Evolutionary conservation across 2,888 invertebrate species (phyloP).

Genomic region (Apotomis turbidana): DNA sequence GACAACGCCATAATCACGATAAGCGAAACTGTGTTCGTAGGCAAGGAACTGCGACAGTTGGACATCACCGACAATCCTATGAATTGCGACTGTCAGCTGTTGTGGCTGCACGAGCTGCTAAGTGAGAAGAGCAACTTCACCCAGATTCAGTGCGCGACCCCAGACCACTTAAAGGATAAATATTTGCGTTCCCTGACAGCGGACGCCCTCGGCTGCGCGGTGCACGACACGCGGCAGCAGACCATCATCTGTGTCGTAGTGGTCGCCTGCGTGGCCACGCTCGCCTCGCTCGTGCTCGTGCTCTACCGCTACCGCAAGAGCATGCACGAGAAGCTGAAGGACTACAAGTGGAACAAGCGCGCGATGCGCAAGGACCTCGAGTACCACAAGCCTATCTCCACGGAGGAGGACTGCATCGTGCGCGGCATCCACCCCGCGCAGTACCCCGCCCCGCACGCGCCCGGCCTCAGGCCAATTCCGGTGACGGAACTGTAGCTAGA

Average conservation of each 20-base stretch:
- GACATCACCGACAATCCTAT: slow-evolving; percentile 93
- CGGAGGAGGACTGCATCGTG: slow-evolving; percentile 92
- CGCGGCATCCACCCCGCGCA: slow-evolving; percentile 85
- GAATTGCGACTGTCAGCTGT: slow-evolving; percentile 90
- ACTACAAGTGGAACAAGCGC: slow-evolving; percentile 91
- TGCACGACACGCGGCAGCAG: slow-evolving; percentile 90
- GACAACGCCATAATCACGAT: slow-evolving; percentile 91
- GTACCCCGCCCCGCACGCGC: slow-evolving; percentile 79
- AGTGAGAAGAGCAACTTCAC: slow-evolving; percentile 87
- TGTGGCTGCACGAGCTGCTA: slow-evolving; percentile 91
- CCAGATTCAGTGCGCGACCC: slow-evolving; percentile 89
- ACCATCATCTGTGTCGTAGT: slow-evolving; percentile 91
- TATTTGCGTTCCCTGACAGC: slow-evolving; percentile 87
- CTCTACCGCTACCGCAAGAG: slow-evolving; percentile 91
- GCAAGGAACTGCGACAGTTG: slow-evolving; percentile 89
- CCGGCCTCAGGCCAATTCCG: slow-evolving; percentile 88
- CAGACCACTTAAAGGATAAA: slow-evolving; percentile 88
- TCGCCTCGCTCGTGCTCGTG: slow-evolving; percentile 88
- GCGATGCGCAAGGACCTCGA: slow-evolving; percentile 92
- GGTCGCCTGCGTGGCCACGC: slow-evolving; percentile 88
- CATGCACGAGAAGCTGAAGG: slow-evolving; percentile 92
- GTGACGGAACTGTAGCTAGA: slow-evolving; percentile 98
- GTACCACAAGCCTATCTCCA: slow-evolving; percentile 94
- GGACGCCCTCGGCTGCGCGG: slow-evolving; percentile 92
- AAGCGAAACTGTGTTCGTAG: slow-evolving; percentile 91